Conservation (phyloP, 2,888 invertebrate genomes). For the Scaptomyza polygonia region DNA sequence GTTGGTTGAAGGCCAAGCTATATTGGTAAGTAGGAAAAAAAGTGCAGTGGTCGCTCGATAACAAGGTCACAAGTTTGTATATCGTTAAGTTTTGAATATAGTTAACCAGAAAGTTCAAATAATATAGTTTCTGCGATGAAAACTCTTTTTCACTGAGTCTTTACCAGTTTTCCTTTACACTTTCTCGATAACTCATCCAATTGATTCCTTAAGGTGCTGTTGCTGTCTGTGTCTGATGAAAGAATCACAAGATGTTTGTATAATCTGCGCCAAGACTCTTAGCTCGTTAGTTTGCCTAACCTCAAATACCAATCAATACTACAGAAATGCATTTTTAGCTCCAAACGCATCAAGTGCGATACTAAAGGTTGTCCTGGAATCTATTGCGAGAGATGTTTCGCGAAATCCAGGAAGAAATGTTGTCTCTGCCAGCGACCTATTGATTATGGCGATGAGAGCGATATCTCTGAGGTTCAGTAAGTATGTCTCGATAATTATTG, state of each 20-base stretch:
- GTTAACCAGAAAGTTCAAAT: no score
- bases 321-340: conserved; percentile 46
- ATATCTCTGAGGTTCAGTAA: conserved; percentile 91
- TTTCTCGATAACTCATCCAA: not conserved
- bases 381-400: conserved; percentile 90
- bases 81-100: no score
- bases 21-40: conserved; percentile 63
- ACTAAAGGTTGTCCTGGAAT: conserved; percentile 88
- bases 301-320: conserved; percentile 2
- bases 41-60: no score
- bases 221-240: conserved; percentile 27
- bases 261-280: conserved; percentile 46
- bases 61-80: no score
- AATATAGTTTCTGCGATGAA: no score
- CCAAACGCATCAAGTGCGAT: conserved; percentile 85
- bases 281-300: conserved; percentile 41
- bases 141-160: no score
- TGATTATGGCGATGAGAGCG: conserved; percentile 92
- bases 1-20: conserved; percentile 85
- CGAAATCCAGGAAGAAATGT: conserved; percentile 89
- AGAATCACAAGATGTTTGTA: conserved; percentile 21
- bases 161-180: no score
- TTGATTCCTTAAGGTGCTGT: conserved; percentile 15
- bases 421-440: conserved; percentile 91
- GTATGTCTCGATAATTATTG: conserved; percentile 31